phyloP scores from a whole-genome alignment of 1,140 invertebrate genomes.

The Propsilocerus akamusi region DNA sequence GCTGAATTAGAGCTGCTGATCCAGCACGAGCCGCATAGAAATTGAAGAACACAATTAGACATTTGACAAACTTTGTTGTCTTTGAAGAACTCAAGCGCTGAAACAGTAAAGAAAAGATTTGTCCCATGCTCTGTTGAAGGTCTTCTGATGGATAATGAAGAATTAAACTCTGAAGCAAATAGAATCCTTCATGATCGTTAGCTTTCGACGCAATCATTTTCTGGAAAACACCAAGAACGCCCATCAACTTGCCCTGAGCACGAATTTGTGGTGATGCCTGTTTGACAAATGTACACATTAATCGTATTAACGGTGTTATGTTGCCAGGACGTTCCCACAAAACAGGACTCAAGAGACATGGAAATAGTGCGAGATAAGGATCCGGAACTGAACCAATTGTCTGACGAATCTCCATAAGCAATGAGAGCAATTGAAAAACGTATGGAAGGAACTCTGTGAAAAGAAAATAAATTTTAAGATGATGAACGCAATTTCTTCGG shows the following conservation, averaged over 20 bases:
- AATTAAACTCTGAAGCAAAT: constrained; percentile 69
- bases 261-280: constrained; percentile 55
- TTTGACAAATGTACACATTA: constrained; percentile 71
- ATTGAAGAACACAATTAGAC: constrained; percentile 77
- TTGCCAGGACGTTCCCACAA: constrained; percentile 87
- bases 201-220: constrained; percentile 88
- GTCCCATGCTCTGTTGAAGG: constrained; percentile 60
- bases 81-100: constrained; percentile 80
- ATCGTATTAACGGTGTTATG: constrained; percentile 72
- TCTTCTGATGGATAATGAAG: constrained; percentile 44
- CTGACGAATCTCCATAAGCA: constrained; percentile 70
- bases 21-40: constrained; percentile 68
- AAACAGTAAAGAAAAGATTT: constrained; percentile 82
- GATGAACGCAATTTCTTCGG: constrained; percentile 29
- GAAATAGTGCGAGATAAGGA: constrained; percentile 76
- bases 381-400: constrained; percentile 38
- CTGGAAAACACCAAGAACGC: constrained; percentile 83
- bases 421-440: constrained; percentile 88
- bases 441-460: constrained; percentile 98
- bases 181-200: constrained; percentile 93
- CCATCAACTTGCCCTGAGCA: constrained; percentile 43
- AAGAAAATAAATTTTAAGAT: too few species aligned
- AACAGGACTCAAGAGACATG: constrained; percentile 66
- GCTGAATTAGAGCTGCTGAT: constrained; percentile 44
- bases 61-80: constrained; percentile 83